Evolutionary conservation across 2,888 invertebrate species (phyloP), one percentile per base, ranked within the genome.

Genomic region (Laspeyria flexula): DNA sequence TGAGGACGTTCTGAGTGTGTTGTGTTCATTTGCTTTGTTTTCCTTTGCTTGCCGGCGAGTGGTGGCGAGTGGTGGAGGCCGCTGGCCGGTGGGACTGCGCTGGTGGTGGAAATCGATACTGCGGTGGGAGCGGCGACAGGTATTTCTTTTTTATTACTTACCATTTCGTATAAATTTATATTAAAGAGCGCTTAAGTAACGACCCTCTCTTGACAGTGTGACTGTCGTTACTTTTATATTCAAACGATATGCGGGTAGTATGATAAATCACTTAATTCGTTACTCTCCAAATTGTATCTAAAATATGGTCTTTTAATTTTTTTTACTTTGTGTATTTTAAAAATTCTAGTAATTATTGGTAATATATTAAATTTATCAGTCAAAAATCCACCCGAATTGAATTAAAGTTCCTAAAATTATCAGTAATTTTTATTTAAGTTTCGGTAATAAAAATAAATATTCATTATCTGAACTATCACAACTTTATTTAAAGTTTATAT

Each of bases 71-170:
- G 82, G 86, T 83, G 77, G 69, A 68, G 61, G 75, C 64, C 60
- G 67, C 68, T 67, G 74, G 69, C 71, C 80, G 77, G 79, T 81
- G 83, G 79, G 80, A 68, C 80, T 71, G 81, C 81, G 81, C 83
- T 88, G 86, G 86, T 89, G 88, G 86, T 84, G 65, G 77, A 73
- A 88, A 90, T 90, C 91, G 83, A 91, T 90, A 90, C 86, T 82
- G 85, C 85, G 86, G 85, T 84, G 86, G 88, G 88, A 90, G 88
- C 87, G 86, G 81, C 85, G 67, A 87, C n/a, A 87, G 86, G 91
- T 91, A 90, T 67, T 65, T 54, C 84, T 71, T 74, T 76, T 81
- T 78, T 75, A 76, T 65, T 65, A 51, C 41, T 59, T 65, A 64
- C 62, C 64, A 44, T 60, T 57, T 70, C 38, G 27, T 61, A 55